Percentiles rank a stretch among this genome's conserved stretches.
These are phyloP conservation scores for Butorides virescens DNA, from an alignment of 2,113 vertebrate species.

Conservation along the genomic window DNA sequence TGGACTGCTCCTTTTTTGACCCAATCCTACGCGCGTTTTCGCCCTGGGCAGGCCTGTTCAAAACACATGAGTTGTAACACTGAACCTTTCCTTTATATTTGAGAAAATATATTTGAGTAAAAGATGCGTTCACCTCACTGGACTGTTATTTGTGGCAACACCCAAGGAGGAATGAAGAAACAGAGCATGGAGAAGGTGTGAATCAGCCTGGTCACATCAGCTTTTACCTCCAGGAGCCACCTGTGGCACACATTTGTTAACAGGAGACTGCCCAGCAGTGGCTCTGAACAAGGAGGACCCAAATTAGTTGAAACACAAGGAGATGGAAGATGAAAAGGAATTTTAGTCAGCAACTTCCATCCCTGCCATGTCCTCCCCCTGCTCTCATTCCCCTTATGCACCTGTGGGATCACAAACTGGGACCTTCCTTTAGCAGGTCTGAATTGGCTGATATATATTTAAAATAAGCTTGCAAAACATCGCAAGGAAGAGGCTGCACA, in stretches of 20 bases:
- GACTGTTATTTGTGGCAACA: not conserved
- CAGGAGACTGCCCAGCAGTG: not conserved
- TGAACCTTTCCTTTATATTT: not conserved
- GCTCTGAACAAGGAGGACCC: not conserved
- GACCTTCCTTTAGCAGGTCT: not conserved
- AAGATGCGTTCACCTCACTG: not conserved
- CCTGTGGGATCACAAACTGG: not conserved
- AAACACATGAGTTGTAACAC: not conserved
- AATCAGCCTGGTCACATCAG: not conserved
- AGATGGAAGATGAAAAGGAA: not conserved
- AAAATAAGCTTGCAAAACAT: not conserved
- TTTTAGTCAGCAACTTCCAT: not conserved
- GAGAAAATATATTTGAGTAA: not conserved
- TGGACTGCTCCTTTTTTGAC: not conserved
- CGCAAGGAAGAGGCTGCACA: not conserved
- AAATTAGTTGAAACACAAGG: not conserved
- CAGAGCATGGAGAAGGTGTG: not conserved
- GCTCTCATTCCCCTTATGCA: not conserved
- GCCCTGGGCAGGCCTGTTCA: not conserved
- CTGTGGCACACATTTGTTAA: not conserved
- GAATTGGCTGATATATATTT: not conserved
- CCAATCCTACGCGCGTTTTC: not conserved
- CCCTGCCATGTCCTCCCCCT: not conserved
- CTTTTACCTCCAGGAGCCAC: not conserved
- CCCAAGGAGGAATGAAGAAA: not conserved